These are phyloP conservation scores for Anarrhichthys ocellatus DNA, from an alignment of 2,113 vertebrate species.

Conservation along the genomic window DNA sequence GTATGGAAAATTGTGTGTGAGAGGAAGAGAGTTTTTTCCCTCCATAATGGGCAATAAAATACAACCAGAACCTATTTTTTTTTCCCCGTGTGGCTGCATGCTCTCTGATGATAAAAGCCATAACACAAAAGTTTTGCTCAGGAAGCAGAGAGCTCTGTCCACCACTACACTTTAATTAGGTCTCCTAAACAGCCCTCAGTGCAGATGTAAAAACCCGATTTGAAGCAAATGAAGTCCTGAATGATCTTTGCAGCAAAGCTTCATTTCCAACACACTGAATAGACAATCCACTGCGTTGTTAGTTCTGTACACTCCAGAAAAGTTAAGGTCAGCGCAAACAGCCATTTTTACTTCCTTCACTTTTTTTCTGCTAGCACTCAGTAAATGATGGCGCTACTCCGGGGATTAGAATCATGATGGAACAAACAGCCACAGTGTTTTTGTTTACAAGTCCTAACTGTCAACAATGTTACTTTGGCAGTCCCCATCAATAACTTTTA, in stretches of 20 bases:
- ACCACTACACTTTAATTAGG: constrained; percentile 74
- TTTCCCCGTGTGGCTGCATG: constrained; percentile 2
- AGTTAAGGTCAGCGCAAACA: constrained; percentile 49
- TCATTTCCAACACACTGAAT: constrained; percentile 39
- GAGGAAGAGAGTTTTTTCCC: constrained; percentile 14
- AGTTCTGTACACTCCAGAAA: constrained; percentile 37
- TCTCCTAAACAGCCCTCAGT: constrained; percentile 63
- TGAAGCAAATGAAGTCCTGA: constrained; percentile 53
- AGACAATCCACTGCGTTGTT: constrained; percentile 33
- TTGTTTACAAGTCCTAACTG: constrained; percentile 49
- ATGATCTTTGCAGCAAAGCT: constrained; percentile 46
- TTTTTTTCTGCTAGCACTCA: constrained; percentile 38
- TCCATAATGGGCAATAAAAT: constrained; percentile 48
- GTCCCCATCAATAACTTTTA: constrained; percentile 41
- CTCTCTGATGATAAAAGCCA: constrained; percentile 62
- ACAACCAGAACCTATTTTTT: constrained; percentile 21
- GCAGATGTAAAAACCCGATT: constrained; percentile 69
- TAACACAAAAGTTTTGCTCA: constrained; percentile 62
- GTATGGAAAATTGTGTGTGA: not conserved
- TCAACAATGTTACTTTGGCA: constrained; percentile 51
- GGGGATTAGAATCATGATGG: constrained; percentile 36
- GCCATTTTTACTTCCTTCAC: constrained; percentile 40
- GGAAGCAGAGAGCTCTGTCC: constrained; percentile 48
- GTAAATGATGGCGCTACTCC: constrained; percentile 19
- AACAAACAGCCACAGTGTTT: constrained; percentile 34